These are phyloP conservation scores for Ophthalmotilapia sp. DNA, from an alignment of 2,113 vertebrate species.

Conservation along the genomic window DNA sequence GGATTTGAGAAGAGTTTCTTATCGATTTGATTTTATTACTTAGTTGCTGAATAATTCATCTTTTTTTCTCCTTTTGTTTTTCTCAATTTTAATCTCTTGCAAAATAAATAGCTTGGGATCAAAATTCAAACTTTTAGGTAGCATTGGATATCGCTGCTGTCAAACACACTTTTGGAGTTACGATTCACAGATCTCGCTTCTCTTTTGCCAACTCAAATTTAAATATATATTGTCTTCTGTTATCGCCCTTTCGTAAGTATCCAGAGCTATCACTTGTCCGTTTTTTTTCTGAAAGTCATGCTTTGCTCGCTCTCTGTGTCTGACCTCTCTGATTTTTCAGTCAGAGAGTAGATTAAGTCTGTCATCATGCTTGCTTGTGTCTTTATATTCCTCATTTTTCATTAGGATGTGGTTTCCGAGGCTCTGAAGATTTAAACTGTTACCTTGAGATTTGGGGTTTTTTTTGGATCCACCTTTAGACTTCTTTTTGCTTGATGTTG, in stretches of 20 bases:
- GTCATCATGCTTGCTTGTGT: background rate
- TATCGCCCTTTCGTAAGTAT: background rate
- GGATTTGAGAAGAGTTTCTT: background rate
- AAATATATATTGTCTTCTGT: background rate
- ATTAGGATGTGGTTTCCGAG: background rate
- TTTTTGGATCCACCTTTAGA: background rate
- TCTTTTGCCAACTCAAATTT: background rate
- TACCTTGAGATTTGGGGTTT: rapidly evolving
- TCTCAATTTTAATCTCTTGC: background rate
- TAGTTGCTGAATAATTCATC: background rate
- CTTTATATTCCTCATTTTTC: background rate
- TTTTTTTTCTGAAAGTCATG: background rate
- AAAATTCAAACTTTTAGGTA: background rate
- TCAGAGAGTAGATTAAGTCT: background rate
- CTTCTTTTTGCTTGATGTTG: background rate
- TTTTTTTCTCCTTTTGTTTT: background rate
- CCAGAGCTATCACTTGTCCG: background rate
- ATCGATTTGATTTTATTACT: background rate
- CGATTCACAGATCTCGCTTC: background rate
- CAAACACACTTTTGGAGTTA: background rate
- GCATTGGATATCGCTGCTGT: background rate
- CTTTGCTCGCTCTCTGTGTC: background rate
- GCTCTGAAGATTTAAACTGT: background rate
- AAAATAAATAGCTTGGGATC: background rate
- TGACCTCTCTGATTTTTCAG: background rate